Evolutionary conservation across 2,797 vertebrate species (phyloP), one percentile per base, ranked within the genome.

Genomic region (Neopelma chrysocephalum): DNA sequence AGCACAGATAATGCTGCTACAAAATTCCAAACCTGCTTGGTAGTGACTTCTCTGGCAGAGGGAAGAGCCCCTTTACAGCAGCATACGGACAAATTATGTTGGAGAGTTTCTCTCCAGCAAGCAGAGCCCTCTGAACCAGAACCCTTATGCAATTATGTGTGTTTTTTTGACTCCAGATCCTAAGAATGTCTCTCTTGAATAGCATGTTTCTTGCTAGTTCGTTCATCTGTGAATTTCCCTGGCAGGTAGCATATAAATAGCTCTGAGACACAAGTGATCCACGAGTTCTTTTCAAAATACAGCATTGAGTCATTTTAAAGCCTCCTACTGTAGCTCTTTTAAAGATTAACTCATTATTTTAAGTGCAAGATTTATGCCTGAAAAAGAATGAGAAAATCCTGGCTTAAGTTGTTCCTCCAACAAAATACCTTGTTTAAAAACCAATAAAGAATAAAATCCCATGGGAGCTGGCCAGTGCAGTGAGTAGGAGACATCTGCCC

Each of bases 221-320:
- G 34, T 93, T 96, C 77, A 66, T 96, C 96, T 95, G 93, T 96
- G 90, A 94, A 92, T 96, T 91, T 96, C 92, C 89, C 86, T 96
- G 95, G 94, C 97, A 96, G 96, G 94, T 97, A 95, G 87, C 3
- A 1, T 97, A 97, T 96, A 96, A 97, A 97, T 97, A 97, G 96
- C 89, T 96, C 92, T 36, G 61, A 94, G 95, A 94, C 85, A 94
- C 91, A 97, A 93, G 94, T 4, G 22, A 90, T 96, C 86, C 95
- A 95, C 16, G 47, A 93, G 94, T 96, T 97, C 94, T 93, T 96
- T 97, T 96, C 94, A 95, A 93, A 97, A 92, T 87, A 88, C 94
- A 81, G 89, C 82, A 94, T 76, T 97, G 97, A 97, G 94, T 97
- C 96, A 97, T 89, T 96, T 93, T 83, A 91, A 95, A 96, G 91